Evolutionary conservation across 2,888 invertebrate species (phyloP), one percentile per base, ranked within the genome.

Genomic region (Drosophila merina): DNA sequence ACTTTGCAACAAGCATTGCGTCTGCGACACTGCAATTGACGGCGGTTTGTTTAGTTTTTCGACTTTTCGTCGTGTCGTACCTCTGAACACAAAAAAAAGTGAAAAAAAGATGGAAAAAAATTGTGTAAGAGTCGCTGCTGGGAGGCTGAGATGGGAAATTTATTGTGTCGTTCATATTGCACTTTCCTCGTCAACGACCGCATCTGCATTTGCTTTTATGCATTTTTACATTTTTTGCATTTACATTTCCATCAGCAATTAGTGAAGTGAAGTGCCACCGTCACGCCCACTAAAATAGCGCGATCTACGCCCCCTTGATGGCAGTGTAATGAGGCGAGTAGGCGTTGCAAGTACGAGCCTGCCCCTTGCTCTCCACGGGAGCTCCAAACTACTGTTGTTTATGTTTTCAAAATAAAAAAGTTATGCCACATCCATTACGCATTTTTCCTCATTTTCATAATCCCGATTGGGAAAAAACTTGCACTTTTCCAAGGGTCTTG

Each of bases 1-100:
- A 36, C 36, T n/a, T 51, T 51, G 10, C 26, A 9, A 20, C 42
- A 8, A 12, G 36, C 28, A 31, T 45, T 59, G 40, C 48, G 48
- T 42, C 63, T 62, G 62, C 64, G 64, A 62, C 42, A 63, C 12
- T 49, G 62, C 49, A 62, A 62, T 49, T 62, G 62, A 49, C 33
- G 62, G 40, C 66, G 50, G 31, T 51, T 64, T 44, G 40, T 49
- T 62, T 49, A 28, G n/a, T 62, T 62, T 62, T 38, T 48, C 12
- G 12, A 9, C 25, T 26, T 26, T 36, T 20, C 20, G 10, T 26
- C 10, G 26, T 48, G 36, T 38, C 14, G 14, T 40, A 25, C 10
- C 20, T 14, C 9, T 44, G 10, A 10, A 10, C 7, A 10, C 2
- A 9, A 8, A 12, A 5, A 9, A 28, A 12, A 12, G 26, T 26